Conservation (phyloP, 2,113 vertebrate species). For the Pangasianodon hypophthalmus region DNA sequence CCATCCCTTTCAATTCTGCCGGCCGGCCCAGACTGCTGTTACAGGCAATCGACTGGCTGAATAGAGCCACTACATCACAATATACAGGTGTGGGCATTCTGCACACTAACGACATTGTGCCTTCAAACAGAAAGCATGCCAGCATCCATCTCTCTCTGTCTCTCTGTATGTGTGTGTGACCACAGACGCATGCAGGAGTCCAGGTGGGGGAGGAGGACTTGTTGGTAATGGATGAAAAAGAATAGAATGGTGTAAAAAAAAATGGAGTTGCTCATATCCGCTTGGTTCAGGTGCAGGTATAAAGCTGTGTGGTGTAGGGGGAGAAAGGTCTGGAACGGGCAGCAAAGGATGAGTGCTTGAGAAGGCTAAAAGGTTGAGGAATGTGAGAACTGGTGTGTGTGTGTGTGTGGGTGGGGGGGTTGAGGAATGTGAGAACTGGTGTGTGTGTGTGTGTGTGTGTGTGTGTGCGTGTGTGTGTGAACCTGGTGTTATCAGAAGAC, state of each 20-base stretch:
- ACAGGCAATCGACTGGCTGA: constrained; percentile 79
- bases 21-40: constrained; percentile 70
- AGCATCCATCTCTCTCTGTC: constrained; percentile 75
- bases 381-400: constrained; percentile 1
- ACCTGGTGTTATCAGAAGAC: constrained; percentile 67
- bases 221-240: constrained; percentile 8
- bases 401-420: not conserved
- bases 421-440: not conserved
- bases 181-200: constrained; percentile 8
- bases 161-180: constrained; percentile 61
- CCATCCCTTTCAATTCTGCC: constrained; percentile 77
- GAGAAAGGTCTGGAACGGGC: constrained; percentile 22
- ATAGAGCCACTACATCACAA: constrained; percentile 81
- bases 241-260: constrained; percentile 8
- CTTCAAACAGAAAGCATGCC: constrained; percentile 53
- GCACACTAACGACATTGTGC: constrained; percentile 63
- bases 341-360: constrained; percentile 38
- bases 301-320: not conserved
- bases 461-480: no score
- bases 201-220: not conserved
- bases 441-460: no score
- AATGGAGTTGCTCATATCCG: not conserved
- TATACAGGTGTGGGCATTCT: constrained; percentile 73
- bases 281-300: constrained; percentile 16
- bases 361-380: constrained; percentile 42